A percentile compares a stretch with the other conserved stretches of the same genome.
These are phyloP conservation scores for Carassius carassius DNA, from an alignment of 2,113 vertebrate species.

Conservation along the genomic window DNA sequence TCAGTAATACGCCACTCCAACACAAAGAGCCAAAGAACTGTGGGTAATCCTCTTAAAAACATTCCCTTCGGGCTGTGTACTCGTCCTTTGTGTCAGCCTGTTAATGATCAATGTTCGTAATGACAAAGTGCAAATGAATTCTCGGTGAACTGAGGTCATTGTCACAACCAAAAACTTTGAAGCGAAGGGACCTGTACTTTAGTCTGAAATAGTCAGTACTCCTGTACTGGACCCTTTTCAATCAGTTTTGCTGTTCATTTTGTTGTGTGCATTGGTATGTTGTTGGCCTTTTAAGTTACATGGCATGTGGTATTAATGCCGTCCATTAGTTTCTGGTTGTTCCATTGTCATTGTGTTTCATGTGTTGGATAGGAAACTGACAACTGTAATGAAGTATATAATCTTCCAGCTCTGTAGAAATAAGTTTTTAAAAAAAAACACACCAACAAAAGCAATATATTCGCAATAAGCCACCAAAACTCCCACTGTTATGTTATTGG, in stretches of 20 bases:
- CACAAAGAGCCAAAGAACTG: constrained; percentile 37
- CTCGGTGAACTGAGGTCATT: background rate
- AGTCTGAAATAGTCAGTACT: background rate
- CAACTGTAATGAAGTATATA: too few species aligned
- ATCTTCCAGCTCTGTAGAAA: too few species aligned
- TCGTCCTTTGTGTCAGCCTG: background rate
- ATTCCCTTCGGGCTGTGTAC: constrained; percentile 40
- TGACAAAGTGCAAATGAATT: background rate
- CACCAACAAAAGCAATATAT: too few species aligned
- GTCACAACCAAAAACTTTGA: background rate
- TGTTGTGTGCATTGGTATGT: background rate
- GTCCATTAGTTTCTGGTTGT: too few species aligned
- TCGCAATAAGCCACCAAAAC: too few species aligned
- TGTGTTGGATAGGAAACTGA: too few species aligned
- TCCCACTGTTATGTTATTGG: too few species aligned
- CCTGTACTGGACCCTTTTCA: background rate
- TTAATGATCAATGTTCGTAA: constrained; percentile 4
- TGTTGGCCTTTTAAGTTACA: background rate
- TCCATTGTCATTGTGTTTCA: too few species aligned
- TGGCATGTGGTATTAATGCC: too few species aligned
- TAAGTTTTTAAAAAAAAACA: too few species aligned
- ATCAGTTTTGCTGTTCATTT: background rate
- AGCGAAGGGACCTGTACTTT: background rate
- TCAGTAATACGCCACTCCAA: background rate
- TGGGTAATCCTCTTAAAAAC: constrained; percentile 53